Percentiles rank a stretch among this genome's conserved stretches.
These are phyloP conservation scores for Brachionus sp. DNA, from an alignment of 1,140 invertebrate genomes.

Conservation along the genomic window DNA sequence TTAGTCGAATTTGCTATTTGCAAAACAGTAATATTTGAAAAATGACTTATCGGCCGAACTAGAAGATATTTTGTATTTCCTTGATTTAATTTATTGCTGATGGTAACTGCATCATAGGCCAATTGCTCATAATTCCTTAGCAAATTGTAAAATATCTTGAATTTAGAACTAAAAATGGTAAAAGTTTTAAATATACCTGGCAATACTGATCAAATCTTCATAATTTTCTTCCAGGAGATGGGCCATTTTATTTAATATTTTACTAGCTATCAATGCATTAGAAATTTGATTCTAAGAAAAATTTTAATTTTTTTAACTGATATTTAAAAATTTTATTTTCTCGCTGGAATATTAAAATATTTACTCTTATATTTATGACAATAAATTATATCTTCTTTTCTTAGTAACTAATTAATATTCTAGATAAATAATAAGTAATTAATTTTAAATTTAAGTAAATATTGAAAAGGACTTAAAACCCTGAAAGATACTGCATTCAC, in stretches of 20 bases:
- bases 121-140: neutral
- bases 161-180: neutral
- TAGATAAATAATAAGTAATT: too few species aligned
- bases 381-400: too few species aligned
- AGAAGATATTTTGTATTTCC: conserved; percentile 12
- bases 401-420: too few species aligned
- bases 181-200: neutral
- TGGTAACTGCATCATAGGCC: neutral
- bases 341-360: too few species aligned
- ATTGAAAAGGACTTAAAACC: too few species aligned
- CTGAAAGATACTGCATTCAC: too few species aligned
- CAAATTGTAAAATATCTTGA: neutral
- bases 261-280: neutral
- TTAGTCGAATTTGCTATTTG: conserved; percentile 5
- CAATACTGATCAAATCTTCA: neutral
- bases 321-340: neutral
- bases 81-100: neutral
- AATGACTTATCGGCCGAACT: neutral
- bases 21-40: neutral
- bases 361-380: too few species aligned
- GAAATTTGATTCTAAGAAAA: conserved; percentile 11
- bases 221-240: neutral
- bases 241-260: conserved; percentile 26
- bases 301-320: neutral
- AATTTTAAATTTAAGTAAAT: too few species aligned